A percentile compares a stretch with the other conserved stretches of the same genome.
Evolutionary conservation across 2,888 invertebrate genomes (phyloP).

Genomic region (Tachina grossa): DNA sequence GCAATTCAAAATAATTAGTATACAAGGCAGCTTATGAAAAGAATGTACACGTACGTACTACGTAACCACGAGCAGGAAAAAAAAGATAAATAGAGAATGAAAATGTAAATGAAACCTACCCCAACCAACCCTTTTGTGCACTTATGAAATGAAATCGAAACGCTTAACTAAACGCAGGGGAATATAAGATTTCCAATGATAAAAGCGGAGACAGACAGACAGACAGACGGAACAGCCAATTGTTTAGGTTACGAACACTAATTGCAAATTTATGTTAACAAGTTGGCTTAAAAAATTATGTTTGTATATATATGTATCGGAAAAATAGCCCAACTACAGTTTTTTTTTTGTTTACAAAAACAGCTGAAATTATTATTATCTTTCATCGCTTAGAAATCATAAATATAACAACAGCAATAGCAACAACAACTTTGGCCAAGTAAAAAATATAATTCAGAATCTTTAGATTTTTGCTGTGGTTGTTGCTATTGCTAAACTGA

Average conservation of each 20-base stretch:
- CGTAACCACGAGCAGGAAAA: constrained; percentile 26
- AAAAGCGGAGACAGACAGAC: neutral
- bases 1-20: constrained; percentile 65
- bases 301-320: constrained; percentile 23
- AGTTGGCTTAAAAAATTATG: constrained; percentile 69
- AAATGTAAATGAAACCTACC: constrained; percentile 59
- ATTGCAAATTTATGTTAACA: constrained; percentile 80
- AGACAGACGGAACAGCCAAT: constrained; percentile 49
- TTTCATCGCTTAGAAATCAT: constrained; percentile 72
- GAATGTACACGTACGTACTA: constrained; percentile 3
- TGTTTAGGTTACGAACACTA: constrained; percentile 73
- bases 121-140: constrained; percentile 45
- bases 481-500: constrained; percentile 10
- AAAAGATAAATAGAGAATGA: neutral
- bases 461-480: constrained; percentile 8
- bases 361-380: constrained; percentile 70
- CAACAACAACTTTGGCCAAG: constrained; percentile 20
- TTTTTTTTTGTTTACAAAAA: constrained; percentile 11
- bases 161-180: constrained; percentile 39
- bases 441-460: constrained; percentile 54
- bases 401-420: constrained; percentile 54
- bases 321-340: constrained; percentile 43
- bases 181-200: constrained; percentile 58
- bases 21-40: constrained; percentile 2
- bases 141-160: neutral